Percentiles rank a stretch among this genome's conserved stretches.
Conservation (phyloP, 2,113 vertebrate species). For the Pavo muticus region DNA sequence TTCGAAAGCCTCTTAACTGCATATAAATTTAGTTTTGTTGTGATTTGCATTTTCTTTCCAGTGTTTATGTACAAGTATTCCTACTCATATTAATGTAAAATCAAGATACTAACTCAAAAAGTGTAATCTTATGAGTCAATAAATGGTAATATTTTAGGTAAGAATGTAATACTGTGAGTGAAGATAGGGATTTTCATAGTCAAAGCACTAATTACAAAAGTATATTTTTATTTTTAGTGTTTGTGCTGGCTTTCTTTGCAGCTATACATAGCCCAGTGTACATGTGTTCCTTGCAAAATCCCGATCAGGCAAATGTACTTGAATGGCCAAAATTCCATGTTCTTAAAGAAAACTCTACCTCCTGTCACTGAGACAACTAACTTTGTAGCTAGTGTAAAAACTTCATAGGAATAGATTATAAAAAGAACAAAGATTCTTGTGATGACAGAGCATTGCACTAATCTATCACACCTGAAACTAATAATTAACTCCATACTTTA, state of each 20-base stretch:
- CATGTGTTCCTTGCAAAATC: background rate
- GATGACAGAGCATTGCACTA: conserved; percentile 33
- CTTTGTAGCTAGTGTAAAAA: conserved; percentile 40
- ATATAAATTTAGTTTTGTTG: background rate
- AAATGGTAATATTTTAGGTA: background rate
- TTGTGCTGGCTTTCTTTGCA: background rate
- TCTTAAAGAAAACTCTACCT: background rate
- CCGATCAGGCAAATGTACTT: background rate
- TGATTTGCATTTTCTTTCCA: background rate
- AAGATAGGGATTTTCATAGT: background rate
- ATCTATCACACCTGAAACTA: conserved; percentile 59
- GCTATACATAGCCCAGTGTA: background rate
- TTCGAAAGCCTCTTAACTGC: background rate
- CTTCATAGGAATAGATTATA: conserved; percentile 10
- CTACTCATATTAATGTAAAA: background rate
- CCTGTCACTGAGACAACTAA: background rate
- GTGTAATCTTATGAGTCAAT: background rate
- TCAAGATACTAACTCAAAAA: background rate
- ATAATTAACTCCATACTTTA: conserved; percentile 61
- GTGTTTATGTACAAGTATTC: background rate
- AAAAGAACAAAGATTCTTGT: conserved; percentile 46
- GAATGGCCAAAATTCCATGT: background rate
- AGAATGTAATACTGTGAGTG: background rate
- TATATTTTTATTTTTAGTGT: background rate
- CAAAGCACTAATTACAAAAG: background rate